These are phyloP conservation scores for Zootoca vivipara DNA, from an alignment of 2,113 vertebrate genomes.

Conservation along the genomic window DNA sequence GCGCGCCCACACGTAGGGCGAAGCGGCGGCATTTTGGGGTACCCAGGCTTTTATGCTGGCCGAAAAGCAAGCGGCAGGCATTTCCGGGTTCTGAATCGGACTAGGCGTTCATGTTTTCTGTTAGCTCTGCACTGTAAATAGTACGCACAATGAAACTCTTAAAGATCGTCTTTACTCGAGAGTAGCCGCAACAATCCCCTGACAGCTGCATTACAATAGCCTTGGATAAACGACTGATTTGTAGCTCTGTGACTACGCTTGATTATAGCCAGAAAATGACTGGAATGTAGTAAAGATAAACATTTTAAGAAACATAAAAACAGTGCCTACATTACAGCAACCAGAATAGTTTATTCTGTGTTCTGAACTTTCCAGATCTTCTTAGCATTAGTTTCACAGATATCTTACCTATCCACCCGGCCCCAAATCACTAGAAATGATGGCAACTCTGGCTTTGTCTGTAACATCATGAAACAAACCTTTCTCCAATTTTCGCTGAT, in stretches of 20 bases:
- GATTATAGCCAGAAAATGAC: background rate
- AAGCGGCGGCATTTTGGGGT: too few relatives aligned
- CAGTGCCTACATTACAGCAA: background rate
- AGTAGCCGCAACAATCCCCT: too few relatives aligned
- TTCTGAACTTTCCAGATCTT: background rate
- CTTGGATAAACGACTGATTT: conserved; percentile 19
- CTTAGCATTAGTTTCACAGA: background rate
- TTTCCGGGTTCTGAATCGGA: too few relatives aligned
- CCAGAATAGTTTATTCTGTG: conserved; percentile 7
- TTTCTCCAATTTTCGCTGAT: background rate
- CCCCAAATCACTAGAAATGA: background rate
- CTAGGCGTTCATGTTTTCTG: too few relatives aligned
- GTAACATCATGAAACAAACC: background rate
- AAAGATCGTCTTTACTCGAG: too few relatives aligned
- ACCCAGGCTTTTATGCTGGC: too few relatives aligned
- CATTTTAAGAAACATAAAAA: conserved; percentile 2
- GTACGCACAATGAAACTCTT: too few relatives aligned
- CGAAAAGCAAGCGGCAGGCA: too few relatives aligned
- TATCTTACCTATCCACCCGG: background rate
- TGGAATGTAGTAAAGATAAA: background rate
- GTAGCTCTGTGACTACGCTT: background rate
- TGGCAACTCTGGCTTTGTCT: background rate
- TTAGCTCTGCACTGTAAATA: too few relatives aligned
- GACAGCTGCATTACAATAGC: background rate
- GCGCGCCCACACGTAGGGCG: too few relatives aligned